Percentiles rank a stretch among this genome's conserved stretches.
These are phyloP conservation scores for Brachionichthys hirsutus DNA, from an alignment of 2,113 vertebrate species.

Conservation along the genomic window DNA sequence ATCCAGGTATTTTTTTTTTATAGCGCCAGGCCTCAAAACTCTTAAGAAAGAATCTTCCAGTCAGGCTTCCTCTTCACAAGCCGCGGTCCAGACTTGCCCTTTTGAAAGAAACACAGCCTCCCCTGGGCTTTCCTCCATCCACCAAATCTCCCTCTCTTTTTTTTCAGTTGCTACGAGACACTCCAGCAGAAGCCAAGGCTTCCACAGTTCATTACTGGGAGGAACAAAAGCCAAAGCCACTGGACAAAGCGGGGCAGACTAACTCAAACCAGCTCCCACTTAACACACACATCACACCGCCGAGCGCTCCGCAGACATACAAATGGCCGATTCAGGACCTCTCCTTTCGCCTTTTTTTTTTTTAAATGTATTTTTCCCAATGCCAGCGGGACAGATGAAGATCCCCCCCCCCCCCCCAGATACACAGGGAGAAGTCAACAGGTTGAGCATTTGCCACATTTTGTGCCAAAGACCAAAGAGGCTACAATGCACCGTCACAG, in stretches of 20 bases:
- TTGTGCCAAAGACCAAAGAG: slow-evolving; percentile 33
- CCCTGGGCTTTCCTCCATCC: slow-evolving; percentile 55
- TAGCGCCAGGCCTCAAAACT: no score
- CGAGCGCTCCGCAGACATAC: slow-evolving; percentile 63
- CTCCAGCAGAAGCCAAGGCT: slow-evolving; percentile 73
- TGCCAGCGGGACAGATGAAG: slow-evolving; percentile 17
- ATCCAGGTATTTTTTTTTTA: no score
- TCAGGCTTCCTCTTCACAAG: slow-evolving; percentile 24
- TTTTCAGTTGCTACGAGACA: slow-evolving; percentile 78
- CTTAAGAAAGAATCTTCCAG: background rate
- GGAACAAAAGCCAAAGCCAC: slow-evolving; percentile 72
- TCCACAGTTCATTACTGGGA: slow-evolving; percentile 74
- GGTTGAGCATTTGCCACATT: slow-evolving; percentile 43
- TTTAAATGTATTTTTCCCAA: slow-evolving; percentile 19
- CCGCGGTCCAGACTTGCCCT: slow-evolving; percentile 45
- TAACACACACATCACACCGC: slow-evolving; percentile 77
- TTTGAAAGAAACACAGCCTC: slow-evolving; percentile 53
- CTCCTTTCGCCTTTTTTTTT: slow-evolving; percentile 16
- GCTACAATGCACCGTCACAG: slow-evolving; percentile 37
- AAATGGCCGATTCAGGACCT: slow-evolving; percentile 66
- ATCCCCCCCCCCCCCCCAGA: background rate
- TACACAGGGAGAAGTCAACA: slow-evolving; percentile 46
- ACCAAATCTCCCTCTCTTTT: slow-evolving; percentile 57
- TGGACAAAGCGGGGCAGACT: slow-evolving; percentile 72
- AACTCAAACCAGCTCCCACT: slow-evolving; percentile 72